Evolutionary conservation across 2,113 vertebrate species (phyloP), one percentile per base, ranked within the genome.

Genomic region (Poeciliopsis occidentalis): DNA sequence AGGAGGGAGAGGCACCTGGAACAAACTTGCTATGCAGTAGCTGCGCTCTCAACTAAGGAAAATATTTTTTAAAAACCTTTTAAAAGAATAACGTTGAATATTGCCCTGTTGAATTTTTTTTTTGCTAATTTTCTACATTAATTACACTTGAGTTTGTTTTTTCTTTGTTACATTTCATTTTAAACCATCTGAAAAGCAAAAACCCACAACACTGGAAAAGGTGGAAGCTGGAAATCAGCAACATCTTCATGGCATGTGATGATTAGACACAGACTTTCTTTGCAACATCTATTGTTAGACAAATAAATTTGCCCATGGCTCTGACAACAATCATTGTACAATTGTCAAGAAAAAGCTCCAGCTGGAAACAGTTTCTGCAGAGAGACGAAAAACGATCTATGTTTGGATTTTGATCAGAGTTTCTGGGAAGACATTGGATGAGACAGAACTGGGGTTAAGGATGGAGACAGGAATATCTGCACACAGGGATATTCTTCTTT

Each of bases 361-460:
- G 1, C 70, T 0, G n/a, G 34, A 81, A 78, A 32, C 64, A 24
- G 51, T 67, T 89, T 77, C 75, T 84, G 82, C 73, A 75, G 29
- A 60, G 26, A 12, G 64, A 79, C 79, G 76, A 82, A 68, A 65
- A n/a, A 51, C n/a, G 78, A 88, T 31, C 30, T 31, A 31, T 84
- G 82, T 27, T 64, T 67, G 37, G 51, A 75, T 80, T 80, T 85
- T 29, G 3, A 77, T 83, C 47, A 63, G 76, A 1, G 26, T 66
- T 51, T 72, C 47, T 47, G 47, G 67, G 74, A 73, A 70, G 64
- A 34, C 68, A 70, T 66, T 37, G 37, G 37, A 69, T 26, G 64
- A 64, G 61, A 72, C 15, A 73, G 64, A 77, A 87, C 87, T 73
- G 81, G 54, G 85, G 88, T 83, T 82, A 84, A 75, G 83, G 60